Evolutionary conservation across 2,888 invertebrate genomes (phyloP).

Genomic region (Chydorus sphaericus): DNA sequence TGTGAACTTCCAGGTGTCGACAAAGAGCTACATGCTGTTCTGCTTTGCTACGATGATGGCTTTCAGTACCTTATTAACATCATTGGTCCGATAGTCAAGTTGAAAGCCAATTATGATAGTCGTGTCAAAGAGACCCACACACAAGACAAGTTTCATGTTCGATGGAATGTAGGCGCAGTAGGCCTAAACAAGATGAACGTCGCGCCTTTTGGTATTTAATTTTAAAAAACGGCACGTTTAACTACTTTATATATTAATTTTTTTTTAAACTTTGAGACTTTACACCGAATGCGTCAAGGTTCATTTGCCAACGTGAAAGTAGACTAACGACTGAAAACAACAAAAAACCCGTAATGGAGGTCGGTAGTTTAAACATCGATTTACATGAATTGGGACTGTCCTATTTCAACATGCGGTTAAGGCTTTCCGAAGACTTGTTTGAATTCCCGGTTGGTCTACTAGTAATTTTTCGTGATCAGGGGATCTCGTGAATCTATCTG

Average conservation of each 20-base stretch:
- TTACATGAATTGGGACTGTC: no score
- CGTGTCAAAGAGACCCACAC: conserved; percentile 95
- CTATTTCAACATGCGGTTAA: no score
- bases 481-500: no score
- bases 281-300: no score
- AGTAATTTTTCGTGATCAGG: no score
- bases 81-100: conserved; percentile 87
- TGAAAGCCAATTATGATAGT: conserved; percentile 97
- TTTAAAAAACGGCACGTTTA: conserved; percentile 69
- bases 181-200: conserved; percentile 96
- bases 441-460: no score
- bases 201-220: conserved; percentile 91
- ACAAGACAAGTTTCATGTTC: conserved; percentile 92
- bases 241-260: neutral
- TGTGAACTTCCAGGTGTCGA: conserved; percentile 95
- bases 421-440: no score
- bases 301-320: no score
- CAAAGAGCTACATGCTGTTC: conserved; percentile 88
- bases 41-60: conserved; percentile 82
- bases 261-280: no score
- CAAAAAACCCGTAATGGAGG: no score
- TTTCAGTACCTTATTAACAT: conserved; percentile 98
- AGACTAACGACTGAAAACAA: no score
- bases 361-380: no score
- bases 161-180: conserved; percentile 99